phyloP scores from a whole-genome alignment of 1,140 invertebrate genomes.

The Oedothorax gibbosus region DNA sequence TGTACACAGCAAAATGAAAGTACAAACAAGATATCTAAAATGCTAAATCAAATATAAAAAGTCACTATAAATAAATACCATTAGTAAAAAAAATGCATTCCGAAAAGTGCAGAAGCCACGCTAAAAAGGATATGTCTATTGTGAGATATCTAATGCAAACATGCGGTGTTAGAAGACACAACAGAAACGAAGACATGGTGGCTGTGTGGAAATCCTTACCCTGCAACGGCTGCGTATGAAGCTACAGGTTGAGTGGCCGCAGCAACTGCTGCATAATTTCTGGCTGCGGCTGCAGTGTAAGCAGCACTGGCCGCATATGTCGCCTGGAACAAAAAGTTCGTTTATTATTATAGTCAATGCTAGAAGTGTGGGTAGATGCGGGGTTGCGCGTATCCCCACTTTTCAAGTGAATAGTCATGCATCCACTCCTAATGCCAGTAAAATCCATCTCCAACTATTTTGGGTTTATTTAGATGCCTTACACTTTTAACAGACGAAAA shows the following conservation, averaged over 20 bases:
- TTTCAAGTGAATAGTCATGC: too few species aligned
- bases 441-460: too few species aligned
- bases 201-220: constrained; percentile 69
- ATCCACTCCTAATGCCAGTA: too few species aligned
- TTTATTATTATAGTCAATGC: constrained; percentile 75
- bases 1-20: neutral
- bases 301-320: constrained; percentile 75
- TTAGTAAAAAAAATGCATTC: neutral
- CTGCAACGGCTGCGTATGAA: constrained; percentile 75
- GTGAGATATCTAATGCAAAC: constrained; percentile 7
- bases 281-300: constrained; percentile 83
- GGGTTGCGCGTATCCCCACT: too few species aligned
- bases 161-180: neutral
- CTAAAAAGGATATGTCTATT: neutral
- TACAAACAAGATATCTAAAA: constrained; percentile 15
- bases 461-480: too few species aligned
- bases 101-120: constrained; percentile 5
- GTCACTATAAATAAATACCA: neutral
- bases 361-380: too few species aligned
- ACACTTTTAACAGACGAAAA: too few species aligned
- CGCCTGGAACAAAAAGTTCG: constrained; percentile 65
- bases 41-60: constrained; percentile 18
- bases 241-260: constrained; percentile 73
- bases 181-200: constrained; percentile 7
- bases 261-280: constrained; percentile 79